These are phyloP conservation scores for Bombus confusus DNA, from an alignment of 1,140 invertebrate species.

Conservation along the genomic window DNA sequence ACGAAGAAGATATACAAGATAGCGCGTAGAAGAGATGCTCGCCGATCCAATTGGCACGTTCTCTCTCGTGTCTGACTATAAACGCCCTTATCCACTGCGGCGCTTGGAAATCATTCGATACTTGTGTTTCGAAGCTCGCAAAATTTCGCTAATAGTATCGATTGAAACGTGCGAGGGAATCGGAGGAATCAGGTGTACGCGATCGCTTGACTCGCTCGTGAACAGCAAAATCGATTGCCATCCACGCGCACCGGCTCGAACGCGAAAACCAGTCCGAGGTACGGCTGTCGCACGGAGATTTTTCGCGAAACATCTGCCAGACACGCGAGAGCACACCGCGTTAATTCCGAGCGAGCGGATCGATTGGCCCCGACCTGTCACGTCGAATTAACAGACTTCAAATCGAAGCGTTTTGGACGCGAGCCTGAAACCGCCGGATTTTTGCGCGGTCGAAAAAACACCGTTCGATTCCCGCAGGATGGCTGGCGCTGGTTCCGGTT, in stretches of 20 bases:
- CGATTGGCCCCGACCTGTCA: slow-evolving; percentile 47
- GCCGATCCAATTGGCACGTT: too few relatives aligned
- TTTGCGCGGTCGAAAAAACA: slow-evolving; percentile 46
- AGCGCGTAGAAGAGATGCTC: too few relatives aligned
- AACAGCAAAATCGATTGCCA: not conserved
- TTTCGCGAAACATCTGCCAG: slow-evolving; percentile 36
- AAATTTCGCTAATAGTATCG: not conserved
- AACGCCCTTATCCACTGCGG: too few relatives aligned
- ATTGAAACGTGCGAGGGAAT: not conserved
- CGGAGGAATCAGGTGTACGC: not conserved
- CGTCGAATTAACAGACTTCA: slow-evolving; percentile 53
- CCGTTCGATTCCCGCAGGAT: slow-evolving; percentile 50
- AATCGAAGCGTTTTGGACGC: slow-evolving; percentile 53
- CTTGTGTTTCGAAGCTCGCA: too few relatives aligned
- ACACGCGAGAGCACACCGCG: not conserved
- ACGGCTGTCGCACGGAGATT: not conserved
- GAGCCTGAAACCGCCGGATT: slow-evolving; percentile 31
- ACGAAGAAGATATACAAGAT: too few relatives aligned
- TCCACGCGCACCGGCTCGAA: not conserved
- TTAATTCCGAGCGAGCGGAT: slow-evolving; percentile 34
- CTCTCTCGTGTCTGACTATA: too few relatives aligned
- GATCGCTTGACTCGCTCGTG: not conserved
- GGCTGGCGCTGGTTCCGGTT: slow-evolving; percentile 10
- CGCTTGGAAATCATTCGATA: too few relatives aligned
- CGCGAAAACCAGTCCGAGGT: too few relatives aligned